These are phyloP conservation scores for Ophiothrix spiculata DNA, from an alignment of 35 echinoderm and acorn worm genomes.

Conservation along the genomic window DNA sequence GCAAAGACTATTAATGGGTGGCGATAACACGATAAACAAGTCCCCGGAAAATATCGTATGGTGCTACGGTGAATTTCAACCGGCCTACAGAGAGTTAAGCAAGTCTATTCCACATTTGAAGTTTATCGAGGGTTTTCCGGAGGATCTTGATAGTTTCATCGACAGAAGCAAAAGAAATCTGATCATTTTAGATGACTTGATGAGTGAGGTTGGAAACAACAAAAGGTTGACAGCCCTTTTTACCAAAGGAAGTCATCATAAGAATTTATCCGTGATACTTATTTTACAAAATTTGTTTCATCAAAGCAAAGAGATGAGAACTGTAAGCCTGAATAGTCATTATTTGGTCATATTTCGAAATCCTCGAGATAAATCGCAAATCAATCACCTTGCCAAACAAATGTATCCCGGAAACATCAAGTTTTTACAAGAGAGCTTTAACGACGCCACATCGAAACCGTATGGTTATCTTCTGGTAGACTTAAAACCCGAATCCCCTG, in stretches of 20 bases:
- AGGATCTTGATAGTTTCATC: conserved; percentile 4
- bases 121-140: conserved; percentile 54
- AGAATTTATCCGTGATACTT: conserved; percentile 51
- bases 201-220: conserved; percentile 50
- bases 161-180: conserved; percentile 39
- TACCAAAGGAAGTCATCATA: conserved; percentile 55
- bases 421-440: conserved; percentile 27
- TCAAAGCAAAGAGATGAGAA: conserved; percentile 52
- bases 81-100: conserved; percentile 1
- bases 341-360: conserved; percentile 64
- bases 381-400: conserved; percentile 43
- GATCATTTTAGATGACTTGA: conserved; percentile 68
- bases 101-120: conserved; percentile 6
- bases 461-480: conserved; percentile 45
- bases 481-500: conserved; percentile 32
- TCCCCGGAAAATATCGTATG: conserved; percentile 44
- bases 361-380: conserved; percentile 46
- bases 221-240: conserved; percentile 39
- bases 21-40: not conserved
- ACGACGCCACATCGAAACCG: conserved; percentile 25
- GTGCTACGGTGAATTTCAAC: conserved; percentile 66
- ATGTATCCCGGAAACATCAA: conserved; percentile 32
- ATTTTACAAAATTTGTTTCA: conserved; percentile 61
- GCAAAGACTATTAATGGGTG: not conserved
- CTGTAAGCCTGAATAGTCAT: conserved; percentile 58